Evolutionary conservation across 2,888 invertebrate species (phyloP).

Genomic region (Pelosia muscerda): DNA sequence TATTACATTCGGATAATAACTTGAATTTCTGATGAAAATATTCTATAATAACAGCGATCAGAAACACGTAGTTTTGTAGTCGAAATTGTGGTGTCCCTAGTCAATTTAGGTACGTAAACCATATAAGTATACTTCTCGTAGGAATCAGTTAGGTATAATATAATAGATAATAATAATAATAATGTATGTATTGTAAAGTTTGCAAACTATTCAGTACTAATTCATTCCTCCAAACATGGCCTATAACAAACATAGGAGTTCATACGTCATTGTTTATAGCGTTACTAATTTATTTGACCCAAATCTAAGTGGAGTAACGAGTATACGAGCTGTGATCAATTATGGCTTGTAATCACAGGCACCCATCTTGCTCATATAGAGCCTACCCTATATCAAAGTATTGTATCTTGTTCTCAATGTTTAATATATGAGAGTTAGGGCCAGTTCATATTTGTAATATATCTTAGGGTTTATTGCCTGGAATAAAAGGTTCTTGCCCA

Average conservation of each 20-base stretch:
- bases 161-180: not conserved
- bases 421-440: conserved; percentile 23
- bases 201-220: too few species aligned
- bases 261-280: conserved; percentile 28
- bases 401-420: conserved; percentile 39
- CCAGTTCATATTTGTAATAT: conserved; percentile 15
- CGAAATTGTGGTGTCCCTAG: too few species aligned
- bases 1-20: too few species aligned
- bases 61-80: too few species aligned
- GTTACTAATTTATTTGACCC: conserved; percentile 63
- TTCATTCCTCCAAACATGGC: not conserved
- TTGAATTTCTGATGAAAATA: too few species aligned
- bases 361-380: conserved; percentile 68
- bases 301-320: conserved; percentile 62
- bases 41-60: too few species aligned
- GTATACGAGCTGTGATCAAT: conserved; percentile 53
- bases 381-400: conserved; percentile 54
- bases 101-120: too few species aligned
- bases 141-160: too few species aligned
- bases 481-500: not conserved
- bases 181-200: too few species aligned
- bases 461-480: not conserved
- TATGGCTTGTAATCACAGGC: conserved; percentile 62
- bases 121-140: too few species aligned
- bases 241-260: conserved; percentile 8